These are phyloP conservation scores for Sylvilagus floridanus DNA, from an alignment of 2,797 vertebrate genomes.

Conservation along the genomic window DNA sequence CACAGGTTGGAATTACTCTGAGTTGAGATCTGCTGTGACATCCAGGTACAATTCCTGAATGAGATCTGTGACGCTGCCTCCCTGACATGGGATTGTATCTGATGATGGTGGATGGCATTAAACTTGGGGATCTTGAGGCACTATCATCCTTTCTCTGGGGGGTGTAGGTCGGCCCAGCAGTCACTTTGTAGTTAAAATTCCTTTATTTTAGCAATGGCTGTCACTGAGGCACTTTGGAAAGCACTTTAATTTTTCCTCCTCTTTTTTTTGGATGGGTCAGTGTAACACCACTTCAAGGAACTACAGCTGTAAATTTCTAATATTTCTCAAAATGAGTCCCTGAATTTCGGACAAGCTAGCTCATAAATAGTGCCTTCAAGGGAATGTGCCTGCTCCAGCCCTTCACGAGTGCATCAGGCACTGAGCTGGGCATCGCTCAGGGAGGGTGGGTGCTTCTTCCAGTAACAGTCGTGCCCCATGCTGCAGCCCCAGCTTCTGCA, in stretches of 20 bases:
- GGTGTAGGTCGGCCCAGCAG: background rate
- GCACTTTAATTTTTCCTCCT: too few species aligned
- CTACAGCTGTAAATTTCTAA: background rate
- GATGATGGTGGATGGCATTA: background rate
- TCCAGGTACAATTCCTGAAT: background rate
- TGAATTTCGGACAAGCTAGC: background rate
- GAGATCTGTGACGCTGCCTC: background rate
- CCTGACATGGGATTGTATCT: background rate
- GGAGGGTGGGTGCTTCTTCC: background rate
- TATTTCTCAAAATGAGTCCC: background rate
- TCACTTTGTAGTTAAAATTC: background rate
- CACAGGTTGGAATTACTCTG: background rate
- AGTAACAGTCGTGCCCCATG: fast-evolving
- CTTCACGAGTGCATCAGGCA: background rate
- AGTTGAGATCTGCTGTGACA: background rate
- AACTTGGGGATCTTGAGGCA: background rate
- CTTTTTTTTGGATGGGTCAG: background rate
- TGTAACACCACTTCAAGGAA: background rate
- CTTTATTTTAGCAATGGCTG: background rate
- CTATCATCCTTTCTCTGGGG: background rate
- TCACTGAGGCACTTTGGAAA: background rate
- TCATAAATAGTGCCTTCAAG: background rate
- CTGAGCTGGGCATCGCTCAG: background rate
- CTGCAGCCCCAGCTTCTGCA: background rate
- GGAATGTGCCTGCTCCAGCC: background rate